Conservation (phyloP, 1,140 invertebrate genomes). For the Eupristina koningsbergeri region DNA sequence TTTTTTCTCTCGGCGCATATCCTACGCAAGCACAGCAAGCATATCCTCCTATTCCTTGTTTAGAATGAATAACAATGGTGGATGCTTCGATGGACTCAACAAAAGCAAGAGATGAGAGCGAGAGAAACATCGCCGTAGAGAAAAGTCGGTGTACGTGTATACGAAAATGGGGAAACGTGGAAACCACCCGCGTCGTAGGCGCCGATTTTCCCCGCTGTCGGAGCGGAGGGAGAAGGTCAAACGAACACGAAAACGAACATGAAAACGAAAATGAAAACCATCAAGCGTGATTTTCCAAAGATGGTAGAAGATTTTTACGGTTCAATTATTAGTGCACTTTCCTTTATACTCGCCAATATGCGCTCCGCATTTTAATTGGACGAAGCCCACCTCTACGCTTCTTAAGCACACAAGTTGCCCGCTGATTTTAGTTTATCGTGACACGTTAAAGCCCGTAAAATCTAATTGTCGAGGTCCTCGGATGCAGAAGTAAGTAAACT, state of each 20-base stretch:
- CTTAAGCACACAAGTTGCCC: not conserved
- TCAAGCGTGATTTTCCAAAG: slow-evolving; percentile 12
- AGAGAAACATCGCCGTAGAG: not conserved
- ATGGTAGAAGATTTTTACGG: slow-evolving; percentile 26
- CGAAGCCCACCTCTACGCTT: not conserved
- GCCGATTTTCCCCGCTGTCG: slow-evolving; percentile 30
- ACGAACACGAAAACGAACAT: not conserved
- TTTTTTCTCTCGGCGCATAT: slow-evolving; percentile 17
- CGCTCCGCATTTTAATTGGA: slow-evolving; percentile 11
- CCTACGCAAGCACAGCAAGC: not conserved
- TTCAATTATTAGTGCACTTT: slow-evolving; percentile 16
- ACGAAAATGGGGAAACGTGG: not conserved
- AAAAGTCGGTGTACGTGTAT: slow-evolving; percentile 5
- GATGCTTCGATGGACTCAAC: slow-evolving; percentile 25
- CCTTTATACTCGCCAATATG: not conserved
- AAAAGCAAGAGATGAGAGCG: slow-evolving; percentile 17
- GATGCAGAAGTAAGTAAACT: no score
- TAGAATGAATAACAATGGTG: slow-evolving; percentile 30
- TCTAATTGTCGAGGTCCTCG: no score
- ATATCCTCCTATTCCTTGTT: not conserved
- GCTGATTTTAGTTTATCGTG: not conserved
- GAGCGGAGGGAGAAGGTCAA: not conserved
- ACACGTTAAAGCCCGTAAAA: no score
- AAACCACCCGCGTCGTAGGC: slow-evolving; percentile 45
- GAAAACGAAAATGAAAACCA: not conserved